These are phyloP conservation scores for Trigoniulus corallinus DNA, from an alignment of 1,140 invertebrate genomes.

Conservation along the genomic window DNA sequence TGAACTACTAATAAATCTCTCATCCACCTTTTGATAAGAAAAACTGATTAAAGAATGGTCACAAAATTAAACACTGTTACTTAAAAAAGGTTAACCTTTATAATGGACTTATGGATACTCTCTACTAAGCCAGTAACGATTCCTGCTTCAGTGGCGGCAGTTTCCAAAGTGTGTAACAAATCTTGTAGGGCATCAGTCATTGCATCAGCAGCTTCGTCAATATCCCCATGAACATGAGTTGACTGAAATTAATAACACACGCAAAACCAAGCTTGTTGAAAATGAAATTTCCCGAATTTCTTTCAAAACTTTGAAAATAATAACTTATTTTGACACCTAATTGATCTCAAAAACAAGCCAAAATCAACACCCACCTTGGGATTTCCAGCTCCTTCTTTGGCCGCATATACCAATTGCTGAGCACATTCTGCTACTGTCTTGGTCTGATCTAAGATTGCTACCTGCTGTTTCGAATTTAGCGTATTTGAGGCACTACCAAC, in stretches of 20 bases:
- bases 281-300: conserved; percentile 6
- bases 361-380: conserved; percentile 39
- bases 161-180: conserved; percentile 59
- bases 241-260: conserved; percentile 36
- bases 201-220: conserved; percentile 63
- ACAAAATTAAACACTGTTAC: background rate
- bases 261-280: conserved; percentile 3
- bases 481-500: conserved; percentile 72
- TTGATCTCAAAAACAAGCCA: background rate
- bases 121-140: conserved; percentile 63
- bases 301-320: conserved; percentile 14
- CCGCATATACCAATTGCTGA: conserved; percentile 62
- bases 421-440: conserved; percentile 87
- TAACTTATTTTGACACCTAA: conserved; percentile 14
- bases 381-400: conserved; percentile 85
- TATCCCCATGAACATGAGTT: conserved; percentile 51
- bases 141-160: conserved; percentile 68
- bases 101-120: conserved; percentile 69
- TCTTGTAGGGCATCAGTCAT: conserved; percentile 67
- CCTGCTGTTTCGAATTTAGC: conserved; percentile 75
- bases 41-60: background rate
- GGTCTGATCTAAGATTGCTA: conserved; percentile 71
- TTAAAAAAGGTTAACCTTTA: conserved; percentile 38
- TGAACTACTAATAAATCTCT: conserved; percentile 14
- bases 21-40: conserved; percentile 4